Conservation (phyloP, 2,888 invertebrate genomes). For the Megastigmus dorsalis region DNA sequence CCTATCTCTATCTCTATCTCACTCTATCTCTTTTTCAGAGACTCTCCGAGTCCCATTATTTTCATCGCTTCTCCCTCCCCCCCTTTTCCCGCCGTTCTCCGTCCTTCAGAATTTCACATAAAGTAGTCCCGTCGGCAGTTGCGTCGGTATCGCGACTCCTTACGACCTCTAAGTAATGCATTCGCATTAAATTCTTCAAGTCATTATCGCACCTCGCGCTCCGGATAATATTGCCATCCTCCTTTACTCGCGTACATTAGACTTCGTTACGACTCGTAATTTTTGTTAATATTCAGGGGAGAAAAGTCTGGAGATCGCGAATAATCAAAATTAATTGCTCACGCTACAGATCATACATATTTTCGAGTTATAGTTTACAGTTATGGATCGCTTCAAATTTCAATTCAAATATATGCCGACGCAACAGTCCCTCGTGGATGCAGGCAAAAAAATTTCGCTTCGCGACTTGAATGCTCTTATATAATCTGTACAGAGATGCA, state of each 20-base stretch:
- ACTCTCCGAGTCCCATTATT: no score
- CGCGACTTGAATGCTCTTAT: conserved; percentile 16
- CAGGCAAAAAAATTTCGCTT: conserved; percentile 10
- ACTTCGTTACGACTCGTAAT: background rate
- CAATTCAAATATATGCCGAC: no score
- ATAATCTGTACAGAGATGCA: conserved; percentile 46
- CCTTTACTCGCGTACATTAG: background rate
- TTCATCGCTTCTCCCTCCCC: conserved; percentile 7
- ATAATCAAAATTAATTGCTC: no score
- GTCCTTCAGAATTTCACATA: conserved; percentile 45
- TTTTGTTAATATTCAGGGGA: background rate
- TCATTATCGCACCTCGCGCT: background rate
- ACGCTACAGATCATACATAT: no score
- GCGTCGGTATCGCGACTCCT: conserved; percentile 7
- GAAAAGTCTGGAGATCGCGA: no score
- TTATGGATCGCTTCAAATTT: no score
- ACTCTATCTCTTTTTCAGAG: background rate
- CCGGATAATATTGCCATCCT: background rate
- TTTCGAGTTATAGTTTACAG: no score
- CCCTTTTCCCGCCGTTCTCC: conserved; percentile 23
- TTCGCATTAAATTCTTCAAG: background rate
- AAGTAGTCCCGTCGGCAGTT: conserved; percentile 18
- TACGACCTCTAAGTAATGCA: conserved; percentile 2
- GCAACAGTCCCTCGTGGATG: background rate
- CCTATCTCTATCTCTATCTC: background rate